phyloP scores from a whole-genome alignment of 2,888 invertebrate species.

The Gibbula magus region DNA sequence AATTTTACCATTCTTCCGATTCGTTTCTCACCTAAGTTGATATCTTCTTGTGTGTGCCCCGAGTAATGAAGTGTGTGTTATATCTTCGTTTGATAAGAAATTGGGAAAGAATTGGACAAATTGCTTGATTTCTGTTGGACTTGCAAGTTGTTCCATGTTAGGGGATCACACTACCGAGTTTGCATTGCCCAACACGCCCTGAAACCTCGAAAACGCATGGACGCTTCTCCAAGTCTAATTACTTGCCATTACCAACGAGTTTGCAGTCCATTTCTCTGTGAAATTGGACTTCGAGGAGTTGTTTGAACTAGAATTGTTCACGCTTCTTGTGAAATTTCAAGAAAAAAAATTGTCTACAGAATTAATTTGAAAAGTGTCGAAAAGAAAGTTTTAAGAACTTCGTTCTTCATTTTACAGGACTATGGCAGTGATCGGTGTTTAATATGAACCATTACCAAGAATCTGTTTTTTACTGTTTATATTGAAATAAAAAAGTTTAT shows the following conservation, averaged over 20 bases:
- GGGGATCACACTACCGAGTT: neutral
- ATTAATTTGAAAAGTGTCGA: too few species aligned
- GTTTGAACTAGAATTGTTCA: neutral
- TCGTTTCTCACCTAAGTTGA: conserved; percentile 19
- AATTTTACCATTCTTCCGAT: conserved; percentile 20
- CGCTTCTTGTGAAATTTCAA: neutral
- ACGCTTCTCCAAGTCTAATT: neutral
- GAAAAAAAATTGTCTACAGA: too few species aligned
- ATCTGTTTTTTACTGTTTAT: too few species aligned
- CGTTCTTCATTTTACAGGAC: too few species aligned
- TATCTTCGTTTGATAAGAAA: conserved; percentile 13
- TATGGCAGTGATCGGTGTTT: too few species aligned
- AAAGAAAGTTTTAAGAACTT: too few species aligned
- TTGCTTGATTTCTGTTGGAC: conserved; percentile 7
- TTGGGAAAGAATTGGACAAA: conserved; percentile 8
- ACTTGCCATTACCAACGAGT: neutral
- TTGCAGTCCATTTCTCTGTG: conserved; percentile 6
- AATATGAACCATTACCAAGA: too few species aligned
- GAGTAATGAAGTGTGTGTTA: conserved; percentile 1
- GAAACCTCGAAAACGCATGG: neutral
- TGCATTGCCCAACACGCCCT: neutral
- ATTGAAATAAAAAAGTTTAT: too few species aligned
- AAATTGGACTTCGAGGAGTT: neutral
- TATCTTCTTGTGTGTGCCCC: conserved; percentile 5
- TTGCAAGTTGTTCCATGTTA: neutral